These are phyloP conservation scores for Trichogramma pretiosum DNA, from an alignment of 1,140 invertebrate species.

Conservation along the genomic window DNA sequence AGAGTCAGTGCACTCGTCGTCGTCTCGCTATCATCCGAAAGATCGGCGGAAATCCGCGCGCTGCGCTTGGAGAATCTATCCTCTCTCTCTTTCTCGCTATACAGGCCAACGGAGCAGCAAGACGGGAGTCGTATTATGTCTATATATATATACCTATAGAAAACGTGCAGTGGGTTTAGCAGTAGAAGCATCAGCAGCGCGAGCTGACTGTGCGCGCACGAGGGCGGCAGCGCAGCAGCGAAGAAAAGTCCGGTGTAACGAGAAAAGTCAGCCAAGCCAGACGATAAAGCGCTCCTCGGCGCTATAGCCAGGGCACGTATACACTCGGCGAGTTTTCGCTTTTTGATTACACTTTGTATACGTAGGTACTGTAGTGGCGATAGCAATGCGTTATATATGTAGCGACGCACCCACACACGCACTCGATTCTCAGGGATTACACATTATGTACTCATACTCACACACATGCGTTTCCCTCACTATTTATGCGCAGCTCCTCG, in stretches of 20 bases:
- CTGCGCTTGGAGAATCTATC: conserved; percentile 3
- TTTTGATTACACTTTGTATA: not conserved
- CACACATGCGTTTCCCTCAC: not conserved
- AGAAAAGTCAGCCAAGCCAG: conserved; percentile 11
- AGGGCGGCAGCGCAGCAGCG: too few relatives aligned
- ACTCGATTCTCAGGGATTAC: too few relatives aligned
- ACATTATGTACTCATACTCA: not conserved
- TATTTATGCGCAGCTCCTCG: not conserved
- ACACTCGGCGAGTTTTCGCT: not conserved
- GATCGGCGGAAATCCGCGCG: conserved; percentile 1
- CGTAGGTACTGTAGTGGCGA: too few relatives aligned
- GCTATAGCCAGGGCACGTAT: not conserved
- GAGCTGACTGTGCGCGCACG: not conserved
- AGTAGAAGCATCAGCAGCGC: not conserved
- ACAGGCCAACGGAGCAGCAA: too few relatives aligned
- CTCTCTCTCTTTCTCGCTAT: too few relatives aligned
- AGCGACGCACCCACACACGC: too few relatives aligned
- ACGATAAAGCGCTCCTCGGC: not conserved
- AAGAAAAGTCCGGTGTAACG: conserved; percentile 4
- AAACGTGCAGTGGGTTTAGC: not conserved
- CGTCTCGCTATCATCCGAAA: not conserved
- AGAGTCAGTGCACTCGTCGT: not conserved
- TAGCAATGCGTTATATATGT: too few relatives aligned
- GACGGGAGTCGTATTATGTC: too few relatives aligned
- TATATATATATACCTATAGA: not conserved